A percentile compares a stretch with the other conserved stretches of the same genome.
These are phyloP conservation scores for Leptinotarsa tumamoca DNA, from an alignment of 2,888 invertebrate genomes.

Conservation along the genomic window DNA sequence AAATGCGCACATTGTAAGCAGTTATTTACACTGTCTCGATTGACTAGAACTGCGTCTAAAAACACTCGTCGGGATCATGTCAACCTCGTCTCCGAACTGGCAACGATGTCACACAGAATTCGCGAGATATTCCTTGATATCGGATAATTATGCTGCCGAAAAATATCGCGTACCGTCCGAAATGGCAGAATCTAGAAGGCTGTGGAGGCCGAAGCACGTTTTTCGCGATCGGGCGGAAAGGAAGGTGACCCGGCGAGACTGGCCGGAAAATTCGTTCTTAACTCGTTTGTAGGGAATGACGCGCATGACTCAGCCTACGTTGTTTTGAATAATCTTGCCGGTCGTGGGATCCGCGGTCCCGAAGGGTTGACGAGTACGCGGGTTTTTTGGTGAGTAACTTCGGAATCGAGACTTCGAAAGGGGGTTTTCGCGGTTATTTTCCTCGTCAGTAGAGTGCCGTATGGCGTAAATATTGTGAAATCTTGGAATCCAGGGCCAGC, in stretches of 20 bases:
- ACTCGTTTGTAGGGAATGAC: conserved; percentile 38
- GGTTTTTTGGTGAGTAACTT: conserved; percentile 7
- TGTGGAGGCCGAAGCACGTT: neutral
- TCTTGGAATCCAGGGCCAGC: too few relatives aligned
- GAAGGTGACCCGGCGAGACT: conserved; percentile 30
- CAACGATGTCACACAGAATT: neutral
- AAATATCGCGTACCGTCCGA: neutral
- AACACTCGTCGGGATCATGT: neutral
- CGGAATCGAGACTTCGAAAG: neutral
- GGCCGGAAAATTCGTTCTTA: conserved; percentile 39
- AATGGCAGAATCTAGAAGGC: conserved; percentile 6
- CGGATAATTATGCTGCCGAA: neutral
- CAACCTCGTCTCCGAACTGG: neutral
- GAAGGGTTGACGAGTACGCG: neutral
- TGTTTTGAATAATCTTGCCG: conserved; percentile 41
- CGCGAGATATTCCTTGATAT: neutral
- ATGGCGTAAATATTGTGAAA: too few relatives aligned
- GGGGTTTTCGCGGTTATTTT: neutral
- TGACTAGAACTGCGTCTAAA: conserved; percentile 17
- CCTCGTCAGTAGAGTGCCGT: too few relatives aligned
- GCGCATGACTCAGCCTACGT: conserved; percentile 41
- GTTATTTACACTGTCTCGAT: conserved; percentile 21
- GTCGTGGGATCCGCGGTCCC: neutral
- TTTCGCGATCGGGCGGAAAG: neutral
- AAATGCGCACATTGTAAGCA: conserved; percentile 30